Conservation (phyloP, 2,888 invertebrate species). For the Gibbula magus region DNA sequence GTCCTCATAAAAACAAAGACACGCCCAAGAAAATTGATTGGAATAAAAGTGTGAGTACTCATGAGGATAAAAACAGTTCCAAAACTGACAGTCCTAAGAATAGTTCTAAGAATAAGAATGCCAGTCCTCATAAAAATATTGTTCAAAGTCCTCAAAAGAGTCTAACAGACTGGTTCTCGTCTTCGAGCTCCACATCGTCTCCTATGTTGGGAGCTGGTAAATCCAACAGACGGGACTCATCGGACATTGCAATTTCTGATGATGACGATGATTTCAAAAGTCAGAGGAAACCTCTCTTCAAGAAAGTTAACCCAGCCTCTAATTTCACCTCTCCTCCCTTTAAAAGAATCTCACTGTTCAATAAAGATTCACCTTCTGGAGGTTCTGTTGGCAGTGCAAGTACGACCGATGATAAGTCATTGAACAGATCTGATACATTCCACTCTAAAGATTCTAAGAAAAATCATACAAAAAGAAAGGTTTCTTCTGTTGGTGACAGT, state of each 20-base stretch:
- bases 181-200: no score
- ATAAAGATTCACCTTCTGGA: neutral
- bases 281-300: neutral
- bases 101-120: no score
- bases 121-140: no score
- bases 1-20: neutral
- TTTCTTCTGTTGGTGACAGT: neutral
- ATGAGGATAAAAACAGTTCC: no score
- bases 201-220: no score
- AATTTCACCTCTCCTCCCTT: slow-evolving; percentile 12
- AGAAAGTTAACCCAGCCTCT: slow-evolving; percentile 12
- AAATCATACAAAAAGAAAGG: neutral
- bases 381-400: neutral
- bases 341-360: slow-evolving; percentile 3
- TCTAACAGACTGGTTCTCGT: no score
- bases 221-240: no score
- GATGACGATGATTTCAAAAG: neutral
- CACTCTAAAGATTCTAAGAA: no score
- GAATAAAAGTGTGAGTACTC: no score
- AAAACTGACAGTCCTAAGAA: no score
- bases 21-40: no score
- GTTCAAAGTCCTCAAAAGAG: no score
- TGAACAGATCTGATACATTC: neutral
- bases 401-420: neutral
- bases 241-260: neutral